Evolutionary conservation across 2,113 vertebrate species (phyloP), one percentile per base, ranked within the genome.

Genomic region (Chionodraco myersi): DNA sequence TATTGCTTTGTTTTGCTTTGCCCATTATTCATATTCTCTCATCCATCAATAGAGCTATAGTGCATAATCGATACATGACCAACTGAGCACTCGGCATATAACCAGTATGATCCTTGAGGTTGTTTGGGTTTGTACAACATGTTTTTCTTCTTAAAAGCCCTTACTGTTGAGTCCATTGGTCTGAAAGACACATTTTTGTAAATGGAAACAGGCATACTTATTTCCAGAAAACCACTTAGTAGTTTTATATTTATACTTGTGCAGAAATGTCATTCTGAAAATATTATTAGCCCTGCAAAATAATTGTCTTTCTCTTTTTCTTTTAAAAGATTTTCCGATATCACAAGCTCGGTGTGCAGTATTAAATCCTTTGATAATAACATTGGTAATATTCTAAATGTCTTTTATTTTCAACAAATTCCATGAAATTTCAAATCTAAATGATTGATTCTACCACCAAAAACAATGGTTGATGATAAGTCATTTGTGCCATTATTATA

Each of bases 11-110:
- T 30, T 76, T 62, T 47, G 41, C 21, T 61, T 56, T 48, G 6
- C 64, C 18, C 3, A 73, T 72, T 82, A 71, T 76, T 80, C 48
- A 67, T 65, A 53, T 13, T 76, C 47, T 64, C 26, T 65, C 14
- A 15, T 74, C 18, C 3, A 34, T 79, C 59, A 72, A 65, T 47
- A 54, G 6, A 41, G 15, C 57, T 67, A 26, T 6, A 8, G 53
- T 56, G 41, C 2, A n/a, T 15, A 60, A 61, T 80, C 11, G 13
- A 78, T 86, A 62, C 18, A 66, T 61, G 5, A 26, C 26, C 57
- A 77, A 26, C 45, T 41, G 47, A 79, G 73, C 56, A 36, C 59
- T 61, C 61, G 44, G n/a, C 62, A 62, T 54, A 18, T 54, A 34
- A 54, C 18, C 41, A 57, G 30, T 66, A 3, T 12, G 23, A 73